phyloP scores from a whole-genome alignment of 2,113 vertebrate species.

The Toxotes jaculatrix region DNA sequence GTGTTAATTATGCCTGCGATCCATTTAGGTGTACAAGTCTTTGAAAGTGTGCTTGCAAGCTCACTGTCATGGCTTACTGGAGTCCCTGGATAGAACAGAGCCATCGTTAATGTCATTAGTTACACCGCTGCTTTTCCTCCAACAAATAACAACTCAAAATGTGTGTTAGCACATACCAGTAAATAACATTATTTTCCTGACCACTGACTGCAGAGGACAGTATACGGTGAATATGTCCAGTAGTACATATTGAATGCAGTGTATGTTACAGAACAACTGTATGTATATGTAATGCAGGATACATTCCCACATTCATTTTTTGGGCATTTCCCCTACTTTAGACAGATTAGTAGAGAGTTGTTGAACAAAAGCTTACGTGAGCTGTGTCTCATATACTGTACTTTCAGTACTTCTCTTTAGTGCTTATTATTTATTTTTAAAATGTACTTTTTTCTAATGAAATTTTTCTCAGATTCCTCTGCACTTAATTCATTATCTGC shows the following conservation, averaged over 20 bases:
- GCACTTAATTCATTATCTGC: not conserved
- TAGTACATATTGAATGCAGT: too few relatives aligned
- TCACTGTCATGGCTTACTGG: not conserved
- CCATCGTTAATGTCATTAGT: slow-evolving; percentile 6
- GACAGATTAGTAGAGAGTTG: too few relatives aligned
- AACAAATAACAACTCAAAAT: not conserved
- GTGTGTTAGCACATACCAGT: not conserved
- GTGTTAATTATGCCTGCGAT: slow-evolving; percentile 5
- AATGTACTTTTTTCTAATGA: too few relatives aligned
- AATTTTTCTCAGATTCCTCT: not conserved
- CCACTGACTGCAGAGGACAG: too few relatives aligned
- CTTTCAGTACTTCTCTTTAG: not conserved
- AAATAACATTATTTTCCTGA: not conserved
- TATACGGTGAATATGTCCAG: too few relatives aligned
- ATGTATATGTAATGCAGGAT: not conserved
- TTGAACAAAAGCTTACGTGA: too few relatives aligned
- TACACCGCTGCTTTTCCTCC: not conserved
- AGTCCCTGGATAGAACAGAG: not conserved
- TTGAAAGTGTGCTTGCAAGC: not conserved
- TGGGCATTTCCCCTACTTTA: too few relatives aligned
- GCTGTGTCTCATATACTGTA: too few relatives aligned
- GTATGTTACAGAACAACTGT: not conserved
- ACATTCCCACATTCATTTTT: too few relatives aligned
- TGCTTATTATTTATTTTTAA: not conserved
- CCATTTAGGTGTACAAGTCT: not conserved